A percentile compares a stretch with the other conserved stretches of the same genome.
These are phyloP conservation scores for Nibea albiflora DNA, from an alignment of 2,113 vertebrate genomes.

Conservation along the genomic window DNA sequence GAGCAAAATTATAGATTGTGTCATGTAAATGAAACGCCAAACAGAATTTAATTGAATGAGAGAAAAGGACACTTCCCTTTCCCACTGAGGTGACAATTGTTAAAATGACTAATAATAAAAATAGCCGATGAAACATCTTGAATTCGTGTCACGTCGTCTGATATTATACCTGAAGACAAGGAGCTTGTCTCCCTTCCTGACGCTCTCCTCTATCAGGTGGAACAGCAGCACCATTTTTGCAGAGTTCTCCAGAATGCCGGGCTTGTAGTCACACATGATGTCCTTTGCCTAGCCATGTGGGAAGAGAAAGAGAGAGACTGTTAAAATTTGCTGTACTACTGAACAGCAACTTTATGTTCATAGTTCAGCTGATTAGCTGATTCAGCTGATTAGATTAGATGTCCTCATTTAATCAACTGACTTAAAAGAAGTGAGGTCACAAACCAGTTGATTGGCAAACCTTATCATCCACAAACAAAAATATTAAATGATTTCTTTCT, in stretches of 20 bases:
- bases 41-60: neutral
- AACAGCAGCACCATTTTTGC: slow-evolving; percentile 97
- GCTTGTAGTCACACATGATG: slow-evolving; percentile 91
- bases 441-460: neutral
- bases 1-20: neutral
- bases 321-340: neutral
- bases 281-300: slow-evolving; percentile 88
- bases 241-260: slow-evolving; percentile 92
- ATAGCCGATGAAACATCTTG: too few relatives aligned
- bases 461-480: neutral
- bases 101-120: too few relatives aligned
- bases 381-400: neutral
- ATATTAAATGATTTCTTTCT: too few relatives aligned
- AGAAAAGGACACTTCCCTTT: neutral
- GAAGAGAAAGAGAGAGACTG: neutral
- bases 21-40: neutral
- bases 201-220: slow-evolving; percentile 94
- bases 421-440: neutral
- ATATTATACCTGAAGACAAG: slow-evolving; percentile 92
- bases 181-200: slow-evolving; percentile 93
- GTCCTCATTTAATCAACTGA: neutral
- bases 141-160: neutral
- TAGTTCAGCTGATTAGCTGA: neutral
- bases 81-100: neutral
- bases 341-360: neutral